phyloP scores from a whole-genome alignment of 2,888 invertebrate species.

The Trissolcus japonicus region DNA sequence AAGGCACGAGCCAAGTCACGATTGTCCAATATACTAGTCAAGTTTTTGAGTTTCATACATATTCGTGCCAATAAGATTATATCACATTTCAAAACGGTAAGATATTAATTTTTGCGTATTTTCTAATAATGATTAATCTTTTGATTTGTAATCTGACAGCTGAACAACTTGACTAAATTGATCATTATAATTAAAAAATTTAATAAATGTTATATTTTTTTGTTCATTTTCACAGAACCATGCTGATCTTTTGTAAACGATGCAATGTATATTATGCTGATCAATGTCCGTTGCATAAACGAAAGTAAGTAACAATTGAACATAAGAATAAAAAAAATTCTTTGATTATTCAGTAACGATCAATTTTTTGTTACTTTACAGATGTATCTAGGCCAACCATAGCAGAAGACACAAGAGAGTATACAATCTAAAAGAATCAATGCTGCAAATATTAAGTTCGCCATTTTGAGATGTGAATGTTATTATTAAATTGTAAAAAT shows the following conservation, averaged over 20 bases:
- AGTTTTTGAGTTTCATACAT: no score
- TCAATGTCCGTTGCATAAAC: conserved; percentile 1
- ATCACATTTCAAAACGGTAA: no score
- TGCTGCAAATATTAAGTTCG: no score
- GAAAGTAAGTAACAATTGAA: not conserved
- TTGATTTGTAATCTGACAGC: no score
- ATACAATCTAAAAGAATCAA: not conserved
- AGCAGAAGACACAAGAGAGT: not conserved
- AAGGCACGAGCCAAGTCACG: not conserved
- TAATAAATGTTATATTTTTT: not conserved
- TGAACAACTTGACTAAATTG: not conserved
- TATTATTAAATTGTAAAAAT: not conserved
- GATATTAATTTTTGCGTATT: no score
- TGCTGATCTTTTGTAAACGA: not conserved
- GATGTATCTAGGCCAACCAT: not conserved
- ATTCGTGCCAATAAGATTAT: no score
- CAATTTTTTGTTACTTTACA: not conserved
- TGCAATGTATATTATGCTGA: conserved; percentile 1
- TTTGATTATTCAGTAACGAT: no score
- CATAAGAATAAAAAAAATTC: no score
- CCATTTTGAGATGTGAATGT: no score
- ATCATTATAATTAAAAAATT: not conserved
- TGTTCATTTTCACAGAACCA: not conserved
- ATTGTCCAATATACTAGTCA: not conserved
- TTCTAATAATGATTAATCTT: no score